Base-by-base conservation (phyloP, 1,140 invertebrate genomes). In the Palaemon carinicauda region DNA sequence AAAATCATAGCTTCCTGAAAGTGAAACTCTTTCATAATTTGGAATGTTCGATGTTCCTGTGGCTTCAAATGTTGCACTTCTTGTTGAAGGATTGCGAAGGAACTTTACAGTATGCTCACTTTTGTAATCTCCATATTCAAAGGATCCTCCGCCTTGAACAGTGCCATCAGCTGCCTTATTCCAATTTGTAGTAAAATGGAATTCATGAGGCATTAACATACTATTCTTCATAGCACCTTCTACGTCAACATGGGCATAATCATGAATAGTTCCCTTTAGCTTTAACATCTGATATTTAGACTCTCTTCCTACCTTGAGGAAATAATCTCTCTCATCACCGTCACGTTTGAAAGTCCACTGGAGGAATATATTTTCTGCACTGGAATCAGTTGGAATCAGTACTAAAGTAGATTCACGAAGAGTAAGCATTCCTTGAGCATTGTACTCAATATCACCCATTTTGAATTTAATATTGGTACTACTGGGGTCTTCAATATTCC, bases 271-370 rank as follows among this genome's bases (percentile, higher is more conserved):
- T 69, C 84, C 88, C 56, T 87, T 89, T 14, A 89, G 27, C 56
- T 87, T 87, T 2, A 80, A 3, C 88, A 89, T 87, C 14, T n/a
- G 33, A n/a, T 87, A 87, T 3, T 9, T 54, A 5, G 73, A 77
- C 29, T 83, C 80, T n/a, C 53, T 75, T 15, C 84, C 84, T 15
- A 87, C 7, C 69, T 89, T 89, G 14, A 89, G 15, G 75, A 80
- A 89, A 51, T 87, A 87, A 31, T 89, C 88, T 24, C 79, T 65
- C 7, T 33, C n/a, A 31, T 60, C 27, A 21, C 69, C 54, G 17
- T 60, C 14, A n/a, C 52, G 51, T 27, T 53, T 21, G 50, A 89
- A 54, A 41, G 41, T 77, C 83, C 83, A 89, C 52, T 86, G 79
- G 17, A 86, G 41, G 77, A 33, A 79, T 12, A 88, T 71, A 14